Percentiles rank a stretch among this genome's conserved stretches.
Evolutionary conservation across 2,113 vertebrate genomes (phyloP).

Genomic region (Sclerurus mexicanus): DNA sequence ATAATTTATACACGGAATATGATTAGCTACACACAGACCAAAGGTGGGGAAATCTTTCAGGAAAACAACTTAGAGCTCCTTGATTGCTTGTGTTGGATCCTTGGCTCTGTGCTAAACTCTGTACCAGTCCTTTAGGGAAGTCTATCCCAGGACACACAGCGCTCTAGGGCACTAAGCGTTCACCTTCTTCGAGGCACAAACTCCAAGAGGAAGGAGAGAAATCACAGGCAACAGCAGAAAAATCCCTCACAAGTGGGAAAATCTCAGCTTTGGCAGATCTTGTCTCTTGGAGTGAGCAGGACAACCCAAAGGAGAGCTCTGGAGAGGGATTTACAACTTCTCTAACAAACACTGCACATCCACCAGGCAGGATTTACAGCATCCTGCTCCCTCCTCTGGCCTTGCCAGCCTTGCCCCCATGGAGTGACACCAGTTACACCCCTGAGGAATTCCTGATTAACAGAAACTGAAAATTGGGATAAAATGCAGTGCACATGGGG

Average conservation of each 20-base stretch:
- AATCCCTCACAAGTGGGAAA: background rate
- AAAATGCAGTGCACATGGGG: background rate
- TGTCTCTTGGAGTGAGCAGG: background rate
- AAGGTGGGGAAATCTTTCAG: background rate
- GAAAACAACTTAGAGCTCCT: background rate
- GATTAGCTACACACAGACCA: background rate
- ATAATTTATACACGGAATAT: background rate
- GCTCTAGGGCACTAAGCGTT: background rate
- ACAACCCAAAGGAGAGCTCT: background rate
- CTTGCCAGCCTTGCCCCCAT: accelerated
- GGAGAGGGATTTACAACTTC: background rate
- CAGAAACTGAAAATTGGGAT: background rate
- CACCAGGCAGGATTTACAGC: no score
- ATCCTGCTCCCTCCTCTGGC: background rate
- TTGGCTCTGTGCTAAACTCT: background rate
- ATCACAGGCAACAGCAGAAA: background rate
- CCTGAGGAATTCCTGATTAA: background rate
- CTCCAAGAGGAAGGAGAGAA: background rate
- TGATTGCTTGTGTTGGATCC: background rate
- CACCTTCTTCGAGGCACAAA: background rate
- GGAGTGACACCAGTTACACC: background rate
- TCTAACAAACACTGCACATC: background rate
- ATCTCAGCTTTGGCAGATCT: background rate
- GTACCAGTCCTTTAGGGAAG: background rate
- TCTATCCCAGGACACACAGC: background rate